These are phyloP conservation scores for Watsonalla binaria DNA, from an alignment of 2,888 invertebrate genomes.

Conservation along the genomic window DNA sequence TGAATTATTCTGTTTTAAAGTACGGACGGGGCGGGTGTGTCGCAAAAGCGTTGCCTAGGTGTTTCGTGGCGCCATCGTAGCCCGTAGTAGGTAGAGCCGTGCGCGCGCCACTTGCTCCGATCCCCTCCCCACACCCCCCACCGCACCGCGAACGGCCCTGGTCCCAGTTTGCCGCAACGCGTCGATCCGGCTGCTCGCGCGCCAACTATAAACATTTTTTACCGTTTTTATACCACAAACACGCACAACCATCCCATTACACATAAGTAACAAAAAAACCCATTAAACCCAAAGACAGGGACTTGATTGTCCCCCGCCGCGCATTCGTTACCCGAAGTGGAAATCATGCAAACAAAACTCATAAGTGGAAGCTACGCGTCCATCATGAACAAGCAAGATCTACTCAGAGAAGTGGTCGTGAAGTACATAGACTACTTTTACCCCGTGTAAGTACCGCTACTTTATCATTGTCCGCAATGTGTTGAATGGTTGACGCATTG, in stretches of 20 bases:
- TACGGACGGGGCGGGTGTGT: slow-evolving; percentile 59
- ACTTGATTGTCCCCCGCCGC: slow-evolving; percentile 51
- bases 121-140: slow-evolving; percentile 49
- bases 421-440: slow-evolving; percentile 86
- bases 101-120: slow-evolving; percentile 72
- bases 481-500: slow-evolving; percentile 49
- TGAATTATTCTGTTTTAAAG: slow-evolving; percentile 57
- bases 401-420: slow-evolving; percentile 83
- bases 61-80: slow-evolving; percentile 70
- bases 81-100: slow-evolving; percentile 68
- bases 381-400: slow-evolving; percentile 82
- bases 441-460: slow-evolving; percentile 81
- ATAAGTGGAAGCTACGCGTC: slow-evolving; percentile 81
- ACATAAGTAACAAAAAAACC: slow-evolving; percentile 55
- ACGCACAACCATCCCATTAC: slow-evolving; percentile 50
- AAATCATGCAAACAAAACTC: slow-evolving; percentile 77
- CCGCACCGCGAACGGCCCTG: slow-evolving; percentile 55
- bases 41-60: slow-evolving; percentile 72
- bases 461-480: slow-evolving; percentile 20
- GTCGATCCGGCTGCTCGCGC: slow-evolving; percentile 70
- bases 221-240: slow-evolving; percentile 47
- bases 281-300: slow-evolving; percentile 51
- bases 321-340: slow-evolving; percentile 48
- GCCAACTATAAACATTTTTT: slow-evolving; percentile 34
- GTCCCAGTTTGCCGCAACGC: slow-evolving; percentile 76